Evolutionary conservation across 2,113 vertebrate species (phyloP).

Genomic region (Pitta sordida): DNA sequence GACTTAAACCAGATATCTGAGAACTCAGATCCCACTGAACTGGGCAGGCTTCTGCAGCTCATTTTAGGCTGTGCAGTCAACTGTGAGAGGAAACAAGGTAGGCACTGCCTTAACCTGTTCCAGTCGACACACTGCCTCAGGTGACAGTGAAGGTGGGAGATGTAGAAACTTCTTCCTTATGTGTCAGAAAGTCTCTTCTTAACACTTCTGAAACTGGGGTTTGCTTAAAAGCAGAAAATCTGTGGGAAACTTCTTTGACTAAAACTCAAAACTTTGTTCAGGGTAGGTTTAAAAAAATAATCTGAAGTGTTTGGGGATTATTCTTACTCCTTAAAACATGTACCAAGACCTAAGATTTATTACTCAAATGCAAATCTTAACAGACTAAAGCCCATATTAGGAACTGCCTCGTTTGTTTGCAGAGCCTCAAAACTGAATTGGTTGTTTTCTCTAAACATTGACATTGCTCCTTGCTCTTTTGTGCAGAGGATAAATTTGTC

Average conservation of each 20-base stretch:
- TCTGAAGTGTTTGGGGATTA: not conserved
- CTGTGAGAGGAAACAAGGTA: conserved; percentile 96
- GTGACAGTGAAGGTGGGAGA: not conserved
- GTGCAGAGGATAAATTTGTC: not conserved
- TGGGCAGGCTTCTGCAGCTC: conserved; percentile 93
- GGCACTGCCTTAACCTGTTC: not conserved
- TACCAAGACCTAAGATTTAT: not conserved
- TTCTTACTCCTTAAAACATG: not conserved
- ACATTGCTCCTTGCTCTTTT: not conserved
- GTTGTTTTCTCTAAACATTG: not conserved
- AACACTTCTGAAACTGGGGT: not conserved
- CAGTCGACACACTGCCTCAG: not conserved
- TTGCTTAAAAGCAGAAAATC: not conserved
- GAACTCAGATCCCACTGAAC: conserved; percentile 78
- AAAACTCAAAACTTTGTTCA: not conserved
- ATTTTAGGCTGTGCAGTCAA: conserved; percentile 94
- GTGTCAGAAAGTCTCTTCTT: not conserved
- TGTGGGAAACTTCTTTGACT: not conserved
- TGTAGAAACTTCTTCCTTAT: not conserved
- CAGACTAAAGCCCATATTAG: not conserved
- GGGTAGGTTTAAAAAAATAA: not conserved
- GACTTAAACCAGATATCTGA: conserved; percentile 87
- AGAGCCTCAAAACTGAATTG: not conserved
- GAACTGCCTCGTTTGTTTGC: not conserved
- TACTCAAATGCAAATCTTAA: not conserved